Evolutionary conservation across 2,797 vertebrate genomes (phyloP), one percentile per base, ranked within the genome.

Genomic region (Menidia menidia): DNA sequence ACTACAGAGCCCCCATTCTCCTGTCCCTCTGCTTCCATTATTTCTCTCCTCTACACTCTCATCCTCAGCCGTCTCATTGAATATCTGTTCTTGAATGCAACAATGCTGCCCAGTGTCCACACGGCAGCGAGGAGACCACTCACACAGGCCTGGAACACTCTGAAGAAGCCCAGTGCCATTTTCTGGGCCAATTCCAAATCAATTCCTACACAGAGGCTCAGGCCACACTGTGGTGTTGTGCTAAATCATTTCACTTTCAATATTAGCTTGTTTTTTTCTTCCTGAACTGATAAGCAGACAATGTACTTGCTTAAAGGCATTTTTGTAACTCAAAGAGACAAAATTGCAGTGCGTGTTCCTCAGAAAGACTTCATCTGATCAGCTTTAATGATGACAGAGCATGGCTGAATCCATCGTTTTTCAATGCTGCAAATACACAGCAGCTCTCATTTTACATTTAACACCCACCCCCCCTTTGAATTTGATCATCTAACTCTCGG

Each of bases 1-100:
- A 64, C 83, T 32, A 91, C 89, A 91, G 84, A 90, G 87, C 59
- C 72, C 77, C 78, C 65, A 73, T 88, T 90, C 87, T 87, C 45
- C 69, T 51, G 48, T 75, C 73, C 71, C 68, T 70, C 43, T 65
- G 69, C 85, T 59, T 75, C 78, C 74, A 83, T 87, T 70, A 68
- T 66, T 48, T 56, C 75, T 58, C 73, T 59, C 64, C 59, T 68
- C 71, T 71, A 42, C 73, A 45, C 18, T 4, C 78, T 71, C 44
- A n/a, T 77, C 69, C 75, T 57, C 32, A 0, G 60, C 68, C 30
- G 9, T 78, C 80, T 82, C 80, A 59, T 81, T 43, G 45, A 64
- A 63, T 52, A 59, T 61, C 73, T 65, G 67, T 85, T 87, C 82
- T 89, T 56, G 42, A 71, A 30, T 16, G 33, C 18, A 57, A 90